Evolutionary conservation across 1,140 invertebrate species (phyloP), one percentile per base, ranked within the genome.

Genomic region (roundworm (Caenorhabditis elegans)): DNA sequence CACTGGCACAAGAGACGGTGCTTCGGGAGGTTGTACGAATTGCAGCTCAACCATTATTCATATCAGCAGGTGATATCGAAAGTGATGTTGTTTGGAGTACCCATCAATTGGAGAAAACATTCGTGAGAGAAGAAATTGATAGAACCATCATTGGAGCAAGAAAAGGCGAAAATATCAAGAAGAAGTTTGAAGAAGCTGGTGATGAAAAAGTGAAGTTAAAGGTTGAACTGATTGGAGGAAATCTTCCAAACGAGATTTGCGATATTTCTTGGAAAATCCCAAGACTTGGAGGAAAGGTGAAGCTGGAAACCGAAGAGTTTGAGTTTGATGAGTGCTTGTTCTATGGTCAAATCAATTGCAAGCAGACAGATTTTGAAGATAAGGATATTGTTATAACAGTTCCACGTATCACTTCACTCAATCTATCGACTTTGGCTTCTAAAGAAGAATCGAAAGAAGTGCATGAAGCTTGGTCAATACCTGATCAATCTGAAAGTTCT

Each of bases 291-390:
- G 82, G 79, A 15, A 31, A 46, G 17, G 22, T 76, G 1, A 79
- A 84, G 22, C 19, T 85, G 36, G 78, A 78, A 22, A 48, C 60
- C 0, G 83, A 84, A 76, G 86, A 88, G 75, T 86, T 83, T 47
- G 88, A 79, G 53, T 86, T 88, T 31, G 87, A 90, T 46, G 80
- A 86, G 47, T 77, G 82, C 26, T 31, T 82, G 3, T 31, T 89
- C 13, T 87, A 85, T 53, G 86, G 84, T 5, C 79, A 89, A 39
- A 53, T 88, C n/a, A 86, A 75, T 11, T 80, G 80, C 4, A 82
- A 83, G 24, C 75, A 83, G 34, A 70, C 76, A 5, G 22, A 77
- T 28, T 75, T 82, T 24, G 79, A 85, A 15, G 86, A 88, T n/a
- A 75, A 76, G 15, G 70, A 78, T 10, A 79, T 49, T 17, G 80